Evolutionary conservation across 2,888 invertebrate species (phyloP), one percentile per base, ranked within the genome.

Genomic region (Heteropelma amictum): DNA sequence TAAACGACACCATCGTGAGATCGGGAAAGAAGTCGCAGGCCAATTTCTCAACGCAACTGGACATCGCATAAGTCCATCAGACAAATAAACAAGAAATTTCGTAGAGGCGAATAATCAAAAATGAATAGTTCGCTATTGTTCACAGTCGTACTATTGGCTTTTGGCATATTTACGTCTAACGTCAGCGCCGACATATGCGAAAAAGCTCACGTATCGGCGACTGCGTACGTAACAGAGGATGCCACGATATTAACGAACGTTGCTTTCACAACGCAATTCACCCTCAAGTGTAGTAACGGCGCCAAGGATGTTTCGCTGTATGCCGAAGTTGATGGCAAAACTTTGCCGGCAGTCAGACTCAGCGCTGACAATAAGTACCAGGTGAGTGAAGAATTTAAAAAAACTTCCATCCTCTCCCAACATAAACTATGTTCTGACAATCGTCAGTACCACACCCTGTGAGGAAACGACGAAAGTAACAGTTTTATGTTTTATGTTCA

Each of bases 211-310:
- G 93, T 95, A 8, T 92, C 93, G 70, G 93, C 95, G n/a, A 93
- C 93, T 61, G 93, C 95, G 0, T 98, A 97, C 89, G 97, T 97
- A 51, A 98, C 98, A 14, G 93, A 94, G 88, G 98, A 99, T 91
- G 97, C 96, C 0, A 96, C 97, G 53, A 93, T 98, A 76, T 94
- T 98, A 8, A 94, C 95, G 78, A 95, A 93, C 87, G 95, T 98
- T 80, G 98, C 97, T 0, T 97, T 96, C 89, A 95, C 98, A 82
- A 94, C 95, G 10, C 97, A 98, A 89, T 98, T 98, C 90, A 92
- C 93, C 7, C 90, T 98, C 45, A 93, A 94, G 86, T 98, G 98
- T 86, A 92, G 92, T 80, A 93, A 94, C 80, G 91, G 91, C 17
- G 90, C 91, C 2, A 92, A 92, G 77, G 93, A 92, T 86, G 92